A percentile compares a stretch with the other conserved stretches of the same genome.
Evolutionary conservation across 2,888 invertebrate genomes (phyloP).

Genomic region (Agonopterix subpropinquella): DNA sequence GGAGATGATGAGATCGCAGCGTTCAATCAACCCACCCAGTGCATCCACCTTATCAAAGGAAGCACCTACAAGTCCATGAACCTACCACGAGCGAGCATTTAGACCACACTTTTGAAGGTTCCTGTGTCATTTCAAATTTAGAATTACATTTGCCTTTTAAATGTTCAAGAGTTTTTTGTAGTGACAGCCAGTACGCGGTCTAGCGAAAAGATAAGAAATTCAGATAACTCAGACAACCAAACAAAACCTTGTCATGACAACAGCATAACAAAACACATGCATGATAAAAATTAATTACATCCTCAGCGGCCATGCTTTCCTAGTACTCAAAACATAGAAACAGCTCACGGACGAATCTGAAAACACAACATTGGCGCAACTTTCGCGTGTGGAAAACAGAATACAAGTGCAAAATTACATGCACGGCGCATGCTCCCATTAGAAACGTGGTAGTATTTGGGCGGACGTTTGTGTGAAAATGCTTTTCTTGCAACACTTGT

Average conservation of each 20-base stretch:
- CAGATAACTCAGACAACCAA: constrained; percentile 42
- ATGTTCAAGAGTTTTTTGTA: background rate
- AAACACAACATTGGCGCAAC: constrained; percentile 47
- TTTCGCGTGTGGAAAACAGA: constrained; percentile 52
- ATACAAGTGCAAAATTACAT: constrained; percentile 45
- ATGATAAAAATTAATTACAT: constrained; percentile 19
- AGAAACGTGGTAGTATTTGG: constrained; percentile 23
- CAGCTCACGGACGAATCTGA: constrained; percentile 62
- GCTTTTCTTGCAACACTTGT: constrained; percentile 39
- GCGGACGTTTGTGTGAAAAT: constrained; percentile 48
- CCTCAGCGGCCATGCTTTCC: constrained; percentile 36
- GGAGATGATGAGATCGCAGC: constrained; percentile 57
- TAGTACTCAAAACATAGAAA: constrained; percentile 59
- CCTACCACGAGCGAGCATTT: background rate
- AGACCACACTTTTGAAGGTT: constrained; percentile 5
- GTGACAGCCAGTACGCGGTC: background rate
- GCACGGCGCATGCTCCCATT: constrained; percentile 38
- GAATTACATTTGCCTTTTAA: background rate
- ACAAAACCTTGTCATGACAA: constrained; percentile 14
- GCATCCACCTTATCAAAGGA: constrained; percentile 60
- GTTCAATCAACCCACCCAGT: constrained; percentile 60
- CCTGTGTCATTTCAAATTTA: background rate
- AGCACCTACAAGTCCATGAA: background rate
- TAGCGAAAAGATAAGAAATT: constrained; percentile 14
- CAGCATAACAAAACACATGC: constrained; percentile 25